Base-by-base conservation (phyloP, 1,140 invertebrate genomes). In the Goniozus legneri region DNA sequence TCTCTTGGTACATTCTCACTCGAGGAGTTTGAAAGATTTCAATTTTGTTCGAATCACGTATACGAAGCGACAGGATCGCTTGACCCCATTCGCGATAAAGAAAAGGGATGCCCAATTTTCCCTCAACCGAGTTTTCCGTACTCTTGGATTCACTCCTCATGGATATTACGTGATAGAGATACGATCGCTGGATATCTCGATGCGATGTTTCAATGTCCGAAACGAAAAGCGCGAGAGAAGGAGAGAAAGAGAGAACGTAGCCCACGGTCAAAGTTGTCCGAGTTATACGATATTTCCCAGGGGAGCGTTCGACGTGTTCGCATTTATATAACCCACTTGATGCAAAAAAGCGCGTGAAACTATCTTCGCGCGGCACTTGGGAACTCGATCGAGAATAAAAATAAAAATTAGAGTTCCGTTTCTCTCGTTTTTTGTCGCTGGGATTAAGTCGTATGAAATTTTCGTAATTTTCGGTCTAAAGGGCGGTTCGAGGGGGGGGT, bases 141-240 rank as follows among this genome's bases (percentile, higher is more conserved):
- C 32, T 13, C 13, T 14, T 8, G 33, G 42, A 54, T 46, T 42
- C 43, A 50, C 43, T 50, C 36, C 39, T 53, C 50, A 53, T 53
- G 47, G 52, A 46, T 35, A 50, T 54, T 50, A 46, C 48, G 42
- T 50, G 52, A 54, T 50, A 21, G 48, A 50, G 52, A 54, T 54
- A 54, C 38, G 48, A 53, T 50, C 51, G 8, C 15, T 20, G 20
- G 21, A 42, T 44, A 44, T 50, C 37, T 43, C 16, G 8, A n/a
- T 18, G 21, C 35, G 36, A 40, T 50, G 36, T 30, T 45, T 10
- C 43, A 19, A 40, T 48, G 38, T 47, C 39, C 16, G 24, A 6
- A 27, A 37, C 19, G 21, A 38, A 8, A 34, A 40, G 38, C 20
- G 38, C n/a, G n/a, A n/a, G n/a, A n/a, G n/a, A n/a, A n/a, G n/a